Evolutionary conservation across 2,113 vertebrate species (phyloP).

Genomic region (Leptodactylus fuscus): DNA sequence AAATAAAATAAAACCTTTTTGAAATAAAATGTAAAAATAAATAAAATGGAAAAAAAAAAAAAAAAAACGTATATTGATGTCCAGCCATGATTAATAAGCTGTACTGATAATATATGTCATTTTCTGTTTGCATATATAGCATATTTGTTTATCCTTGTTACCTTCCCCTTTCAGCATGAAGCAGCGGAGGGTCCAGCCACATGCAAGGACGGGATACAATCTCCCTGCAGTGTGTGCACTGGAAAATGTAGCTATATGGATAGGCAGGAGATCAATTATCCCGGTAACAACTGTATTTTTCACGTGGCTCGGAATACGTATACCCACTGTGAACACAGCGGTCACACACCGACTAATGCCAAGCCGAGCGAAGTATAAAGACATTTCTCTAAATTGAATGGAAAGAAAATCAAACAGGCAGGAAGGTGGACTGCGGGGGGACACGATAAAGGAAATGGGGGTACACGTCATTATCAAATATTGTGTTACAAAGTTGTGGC

Average conservation of each 20-base stretch:
- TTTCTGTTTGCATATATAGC: not conserved
- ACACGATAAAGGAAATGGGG: not conserved
- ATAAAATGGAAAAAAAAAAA: too few relatives aligned
- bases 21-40: too few relatives aligned
- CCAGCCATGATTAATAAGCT: not conserved
- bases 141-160: not conserved
- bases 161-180: not conserved
- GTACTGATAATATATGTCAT: not conserved
- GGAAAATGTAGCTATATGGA: not conserved
- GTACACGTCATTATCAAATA: not conserved
- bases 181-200: not conserved
- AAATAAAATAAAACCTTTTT: too few relatives aligned
- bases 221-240: not conserved
- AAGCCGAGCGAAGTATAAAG: not conserved
- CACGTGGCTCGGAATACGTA: not conserved
- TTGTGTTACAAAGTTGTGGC: not conserved
- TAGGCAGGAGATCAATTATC: constrained; percentile 14
- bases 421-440: not conserved
- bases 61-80: not conserved
- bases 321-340: constrained; percentile 4
- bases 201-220: not conserved
- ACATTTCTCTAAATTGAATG: not conserved
- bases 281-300: not conserved
- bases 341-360: constrained; percentile 13
- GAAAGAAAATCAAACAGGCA: not conserved